phyloP scores from a whole-genome alignment of 1,140 invertebrate genomes.

The Aphis gossypii region DNA sequence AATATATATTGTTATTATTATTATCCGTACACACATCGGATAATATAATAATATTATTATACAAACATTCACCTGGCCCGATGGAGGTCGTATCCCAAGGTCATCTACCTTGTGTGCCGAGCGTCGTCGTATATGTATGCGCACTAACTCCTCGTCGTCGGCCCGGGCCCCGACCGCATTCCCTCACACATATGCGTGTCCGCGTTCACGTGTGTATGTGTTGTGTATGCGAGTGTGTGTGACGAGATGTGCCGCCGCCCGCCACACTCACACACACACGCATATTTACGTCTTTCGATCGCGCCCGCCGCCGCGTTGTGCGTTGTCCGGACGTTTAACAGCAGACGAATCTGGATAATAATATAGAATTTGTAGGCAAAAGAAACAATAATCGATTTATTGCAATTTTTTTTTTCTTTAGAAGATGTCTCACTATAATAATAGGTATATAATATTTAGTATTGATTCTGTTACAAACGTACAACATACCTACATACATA shows the following conservation, averaged over 20 bases:
- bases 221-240: background rate
- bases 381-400: background rate
- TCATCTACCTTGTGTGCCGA: slow-evolving; percentile 51
- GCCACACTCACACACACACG: background rate
- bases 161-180: slow-evolving; percentile 48
- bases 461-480: background rate
- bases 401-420: background rate
- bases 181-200: slow-evolving; percentile 33
- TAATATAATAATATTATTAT: background rate
- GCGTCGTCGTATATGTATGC: background rate
- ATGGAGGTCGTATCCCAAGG: slow-evolving; percentile 55
- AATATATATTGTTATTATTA: slow-evolving; percentile 8
- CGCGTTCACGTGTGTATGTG: background rate
- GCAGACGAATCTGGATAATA: background rate
- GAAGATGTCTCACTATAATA: background rate
- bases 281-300: background rate
- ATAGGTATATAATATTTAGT: background rate
- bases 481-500: background rate
- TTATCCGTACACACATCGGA: slow-evolving; percentile 16
- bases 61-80: slow-evolving; percentile 54
- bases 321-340: background rate
- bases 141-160: slow-evolving; percentile 11
- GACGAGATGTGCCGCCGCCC: background rate
- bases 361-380: background rate
- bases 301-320: background rate